Evolutionary conservation across 2,888 invertebrate genomes (phyloP), one percentile per base, ranked within the genome.

Genomic region (Ochropacha duplaris): DNA sequence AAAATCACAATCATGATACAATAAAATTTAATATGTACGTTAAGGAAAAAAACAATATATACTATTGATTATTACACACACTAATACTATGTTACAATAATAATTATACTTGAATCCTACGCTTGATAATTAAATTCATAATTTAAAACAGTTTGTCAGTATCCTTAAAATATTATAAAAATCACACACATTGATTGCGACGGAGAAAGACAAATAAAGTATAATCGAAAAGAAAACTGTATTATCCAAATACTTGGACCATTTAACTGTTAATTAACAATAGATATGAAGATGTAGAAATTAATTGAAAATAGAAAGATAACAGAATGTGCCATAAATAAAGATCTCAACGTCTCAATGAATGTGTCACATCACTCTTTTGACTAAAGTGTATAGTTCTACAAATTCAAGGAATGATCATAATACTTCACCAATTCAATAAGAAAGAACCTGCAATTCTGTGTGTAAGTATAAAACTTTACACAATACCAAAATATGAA

Each of bases 121-220:
- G 55, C 65, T 68, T 69, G 16, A 50, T 52, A 71, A 68, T 58
- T 60, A 44, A 78, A 68, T 79, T 79, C 79, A 83, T 85, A 82
- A 76, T 76, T 74, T 77, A 72, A 77, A 78, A 77, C 71, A 76
- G 79, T 62, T 68, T 72, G 72, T 75, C 66, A 66, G 71, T 66
- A 66, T 68, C 73, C 70, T 71, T 74, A 75, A 66, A 70, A 69
- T 61, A 12, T 31, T 12, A 31, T 31, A 69, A 44, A 44, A n/a
- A 44, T 44, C 39, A 16, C 19, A 44, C 44, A 44, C 44, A 5
- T 36, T 36, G 36, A 36, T n/a, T n/a, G 36, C 14, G n/a, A 4
- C 9, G 5, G n/a, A 36, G 5, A 36, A 36, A 4, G n/a, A n/a
- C n/a, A 36, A n/a, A 36, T 36, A 36, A 2, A 14, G 34, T 14